phyloP scores from a whole-genome alignment of 2,113 vertebrate genomes.

The Campylomormyrus tamandua region DNA sequence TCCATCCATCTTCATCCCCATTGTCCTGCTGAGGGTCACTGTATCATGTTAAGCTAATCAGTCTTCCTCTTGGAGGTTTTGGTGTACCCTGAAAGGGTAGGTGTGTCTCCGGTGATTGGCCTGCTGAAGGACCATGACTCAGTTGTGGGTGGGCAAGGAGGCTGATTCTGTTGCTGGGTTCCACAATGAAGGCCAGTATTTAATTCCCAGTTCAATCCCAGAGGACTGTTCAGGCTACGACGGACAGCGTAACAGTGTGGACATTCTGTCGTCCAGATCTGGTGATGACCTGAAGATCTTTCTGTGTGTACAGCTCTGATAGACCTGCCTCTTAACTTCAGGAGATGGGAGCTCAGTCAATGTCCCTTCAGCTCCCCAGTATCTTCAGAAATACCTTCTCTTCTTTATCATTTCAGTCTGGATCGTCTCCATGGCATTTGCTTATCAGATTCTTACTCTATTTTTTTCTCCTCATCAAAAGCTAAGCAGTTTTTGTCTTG shows the following conservation, averaged over 20 bases:
- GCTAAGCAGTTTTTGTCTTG: not conserved
- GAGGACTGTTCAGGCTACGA: not conserved
- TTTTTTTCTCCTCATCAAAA: not conserved
- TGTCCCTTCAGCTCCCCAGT: not conserved
- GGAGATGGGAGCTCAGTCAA: not conserved
- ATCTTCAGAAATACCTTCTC: not conserved
- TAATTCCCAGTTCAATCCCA: not conserved
- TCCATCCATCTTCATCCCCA: not conserved
- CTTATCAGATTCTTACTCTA: not conserved
- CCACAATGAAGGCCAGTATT: not conserved
- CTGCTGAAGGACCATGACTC: not conserved
- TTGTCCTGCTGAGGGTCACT: not conserved
- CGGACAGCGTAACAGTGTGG: not conserved
- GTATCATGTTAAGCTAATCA: not conserved
- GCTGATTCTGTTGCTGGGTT: not conserved
- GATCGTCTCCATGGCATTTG: not conserved
- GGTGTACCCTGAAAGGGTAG: not conserved
- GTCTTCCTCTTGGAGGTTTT: not conserved
- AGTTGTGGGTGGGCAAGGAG: not conserved
- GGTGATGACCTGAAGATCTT: not conserved
- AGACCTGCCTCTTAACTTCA: not conserved
- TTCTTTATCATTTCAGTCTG: not conserved
- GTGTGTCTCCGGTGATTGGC: not conserved
- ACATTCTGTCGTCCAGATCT: not conserved
- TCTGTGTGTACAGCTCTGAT: not conserved